These are phyloP conservation scores for Dryobota labecula DNA, from an alignment of 2,888 invertebrate species.

Conservation along the genomic window DNA sequence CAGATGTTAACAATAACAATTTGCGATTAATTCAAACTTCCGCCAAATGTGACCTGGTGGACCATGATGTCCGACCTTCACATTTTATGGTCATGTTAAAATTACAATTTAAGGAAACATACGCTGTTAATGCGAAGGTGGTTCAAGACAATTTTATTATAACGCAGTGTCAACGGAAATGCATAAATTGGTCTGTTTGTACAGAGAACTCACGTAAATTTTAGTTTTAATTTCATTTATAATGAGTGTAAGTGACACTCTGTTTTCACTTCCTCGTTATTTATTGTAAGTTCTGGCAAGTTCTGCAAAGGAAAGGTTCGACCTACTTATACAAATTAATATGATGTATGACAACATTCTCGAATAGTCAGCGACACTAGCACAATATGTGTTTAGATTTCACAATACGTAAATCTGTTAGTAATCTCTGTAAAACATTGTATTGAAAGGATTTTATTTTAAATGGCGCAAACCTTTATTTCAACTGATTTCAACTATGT, in stretches of 20 bases:
- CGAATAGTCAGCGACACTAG: neutral
- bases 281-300: neutral
- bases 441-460: neutral
- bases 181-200: slow-evolving; percentile 60
- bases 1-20: slow-evolving; percentile 55
- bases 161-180: slow-evolving; percentile 65
- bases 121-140: slow-evolving; percentile 66
- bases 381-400: neutral
- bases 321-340: neutral
- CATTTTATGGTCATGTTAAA: slow-evolving; percentile 71
- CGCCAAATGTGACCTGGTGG: slow-evolving; percentile 71
- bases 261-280: slow-evolving; percentile 35
- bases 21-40: slow-evolving; percentile 69
- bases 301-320: neutral
- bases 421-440: neutral
- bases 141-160: slow-evolving; percentile 64
- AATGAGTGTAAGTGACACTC: slow-evolving; percentile 32
- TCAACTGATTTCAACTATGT: slow-evolving; percentile 53
- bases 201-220: slow-evolving; percentile 65
- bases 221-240: slow-evolving; percentile 60
- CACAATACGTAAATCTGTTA: neutral
- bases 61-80: slow-evolving; percentile 66
- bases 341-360: neutral
- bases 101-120: slow-evolving; percentile 72
- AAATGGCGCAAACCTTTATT: slow-evolving; percentile 42